These are phyloP conservation scores for Diplodus puntazzo DNA, from an alignment of 2,797 vertebrate genomes.

Conservation along the genomic window DNA sequence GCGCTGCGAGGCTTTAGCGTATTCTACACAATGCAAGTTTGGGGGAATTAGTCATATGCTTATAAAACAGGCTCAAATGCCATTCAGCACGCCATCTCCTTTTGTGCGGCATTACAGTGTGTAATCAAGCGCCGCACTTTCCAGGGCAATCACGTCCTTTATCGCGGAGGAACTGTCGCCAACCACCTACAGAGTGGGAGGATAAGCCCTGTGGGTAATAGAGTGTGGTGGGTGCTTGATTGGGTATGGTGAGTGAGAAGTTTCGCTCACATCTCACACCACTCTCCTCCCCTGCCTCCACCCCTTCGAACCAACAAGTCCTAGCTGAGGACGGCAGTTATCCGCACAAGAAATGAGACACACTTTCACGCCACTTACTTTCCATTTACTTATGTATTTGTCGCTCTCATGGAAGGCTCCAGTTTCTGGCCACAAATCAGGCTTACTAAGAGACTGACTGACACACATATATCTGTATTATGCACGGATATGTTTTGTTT, in stretches of 20 bases:
- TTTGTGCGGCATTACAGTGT: constrained; percentile 70
- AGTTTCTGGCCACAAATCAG: constrained; percentile 13
- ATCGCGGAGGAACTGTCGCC: constrained; percentile 67
- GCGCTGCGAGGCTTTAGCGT: constrained; percentile 52
- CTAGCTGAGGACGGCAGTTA: constrained; percentile 49
- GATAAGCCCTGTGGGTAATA: constrained; percentile 67
- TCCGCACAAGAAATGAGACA: constrained; percentile 44
- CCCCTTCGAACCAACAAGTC: constrained; percentile 62
- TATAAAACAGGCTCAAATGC: constrained; percentile 58
- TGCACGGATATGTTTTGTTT: constrained; percentile 50
- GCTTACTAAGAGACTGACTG: constrained; percentile 55
- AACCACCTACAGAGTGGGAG: constrained; percentile 73
- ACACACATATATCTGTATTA: constrained; percentile 30
- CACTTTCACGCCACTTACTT: constrained; percentile 70
- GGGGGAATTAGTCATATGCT: constrained; percentile 72
- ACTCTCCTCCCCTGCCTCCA: not conserved
- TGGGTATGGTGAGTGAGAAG: constrained; percentile 66
- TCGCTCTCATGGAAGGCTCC: constrained; percentile 43
- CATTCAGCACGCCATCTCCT: constrained; percentile 50
- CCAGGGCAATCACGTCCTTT: constrained; percentile 70
- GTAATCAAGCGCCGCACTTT: constrained; percentile 73
- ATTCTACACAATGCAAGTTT: constrained; percentile 61
- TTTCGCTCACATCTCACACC: constrained; percentile 43
- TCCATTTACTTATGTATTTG: constrained; percentile 73
- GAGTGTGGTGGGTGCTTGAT: constrained; percentile 69